These are phyloP conservation scores for Hemaris fuciformis DNA, from an alignment of 2,888 invertebrate genomes.

Conservation along the genomic window DNA sequence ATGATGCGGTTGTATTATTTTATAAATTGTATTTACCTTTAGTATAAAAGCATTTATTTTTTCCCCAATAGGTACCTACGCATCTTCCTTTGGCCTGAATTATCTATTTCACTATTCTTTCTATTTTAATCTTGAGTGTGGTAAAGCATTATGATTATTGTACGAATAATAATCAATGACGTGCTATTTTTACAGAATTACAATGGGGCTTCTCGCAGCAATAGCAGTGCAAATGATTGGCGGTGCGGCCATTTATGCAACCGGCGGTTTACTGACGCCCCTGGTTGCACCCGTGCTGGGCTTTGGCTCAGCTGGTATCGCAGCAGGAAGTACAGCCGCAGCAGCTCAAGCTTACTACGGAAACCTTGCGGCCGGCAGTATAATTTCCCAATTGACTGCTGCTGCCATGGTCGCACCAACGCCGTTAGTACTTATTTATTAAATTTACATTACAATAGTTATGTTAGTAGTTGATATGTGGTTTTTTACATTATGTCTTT, in stretches of 20 bases:
- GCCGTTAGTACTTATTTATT: slow-evolving; percentile 40
- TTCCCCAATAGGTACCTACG: too few relatives aligned
- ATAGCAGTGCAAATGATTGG: slow-evolving; percentile 50
- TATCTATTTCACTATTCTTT: too few relatives aligned
- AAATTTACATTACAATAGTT: too few relatives aligned
- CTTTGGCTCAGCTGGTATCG: slow-evolving; percentile 55
- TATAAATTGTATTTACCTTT: too few relatives aligned
- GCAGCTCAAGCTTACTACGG: slow-evolving; percentile 63
- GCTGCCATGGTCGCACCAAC: slow-evolving; percentile 65
- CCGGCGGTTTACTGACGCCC: slow-evolving; percentile 53
- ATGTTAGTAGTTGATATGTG: too few relatives aligned
- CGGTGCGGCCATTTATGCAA: slow-evolving; percentile 51
- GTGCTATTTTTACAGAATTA: neutral
- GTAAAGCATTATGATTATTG: neutral
- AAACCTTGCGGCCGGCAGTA: slow-evolving; percentile 59
- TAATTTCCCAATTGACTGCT: slow-evolving; percentile 58
- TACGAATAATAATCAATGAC: neutral
- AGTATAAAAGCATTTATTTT: too few relatives aligned
- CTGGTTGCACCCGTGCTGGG: slow-evolving; percentile 56
- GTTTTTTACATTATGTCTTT: too few relatives aligned
- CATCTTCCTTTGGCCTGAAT: too few relatives aligned
- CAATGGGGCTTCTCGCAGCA: slow-evolving; percentile 54
- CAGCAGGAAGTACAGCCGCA: slow-evolving; percentile 55
- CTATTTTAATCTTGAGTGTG: too few relatives aligned
- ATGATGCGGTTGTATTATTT: too few relatives aligned